phyloP scores from a whole-genome alignment of 2,888 invertebrate genomes.

The Uropetala carovei region DNA sequence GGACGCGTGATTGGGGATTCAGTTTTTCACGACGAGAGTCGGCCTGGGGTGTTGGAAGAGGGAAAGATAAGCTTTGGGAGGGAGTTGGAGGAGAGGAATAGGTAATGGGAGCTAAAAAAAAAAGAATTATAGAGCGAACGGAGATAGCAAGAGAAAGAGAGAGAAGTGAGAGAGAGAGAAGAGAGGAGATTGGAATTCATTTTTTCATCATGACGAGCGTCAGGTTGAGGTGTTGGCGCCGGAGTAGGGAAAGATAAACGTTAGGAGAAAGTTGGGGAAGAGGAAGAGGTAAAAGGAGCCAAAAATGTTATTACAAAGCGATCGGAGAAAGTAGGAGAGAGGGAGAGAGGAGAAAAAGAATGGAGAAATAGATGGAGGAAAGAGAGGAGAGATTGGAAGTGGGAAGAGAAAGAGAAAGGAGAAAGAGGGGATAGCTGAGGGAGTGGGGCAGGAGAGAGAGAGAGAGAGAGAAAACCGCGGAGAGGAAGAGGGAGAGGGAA shows the following conservation, averaged over 20 bases:
- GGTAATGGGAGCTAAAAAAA: no score
- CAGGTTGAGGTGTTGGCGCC: no score
- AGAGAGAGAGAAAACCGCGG: not conserved
- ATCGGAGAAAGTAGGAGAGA: no score
- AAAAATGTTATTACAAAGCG: no score
- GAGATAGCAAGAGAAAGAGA: not conserved
- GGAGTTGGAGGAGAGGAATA: not conserved
- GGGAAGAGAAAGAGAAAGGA: no score
- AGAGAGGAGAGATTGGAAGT: not conserved
- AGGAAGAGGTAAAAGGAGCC: no score
- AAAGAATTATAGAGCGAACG: not conserved
- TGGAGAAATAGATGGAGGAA: not conserved
- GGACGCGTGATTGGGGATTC: conserved; percentile 7
- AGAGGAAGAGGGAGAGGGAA: not conserved
- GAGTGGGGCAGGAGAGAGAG: not conserved
- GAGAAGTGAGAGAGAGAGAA: not conserved
- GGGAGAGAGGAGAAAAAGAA: not conserved
- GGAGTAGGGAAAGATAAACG: no score
- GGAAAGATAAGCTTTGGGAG: not conserved
- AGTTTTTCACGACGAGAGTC: not conserved
- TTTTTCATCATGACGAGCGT: no score
- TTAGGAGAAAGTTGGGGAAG: no score
- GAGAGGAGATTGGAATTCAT: not conserved
- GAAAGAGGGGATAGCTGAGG: not conserved
- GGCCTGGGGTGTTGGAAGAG: not conserved